Evolutionary conservation across 2,113 vertebrate species (phyloP).

Genomic region (Abramis brama): DNA sequence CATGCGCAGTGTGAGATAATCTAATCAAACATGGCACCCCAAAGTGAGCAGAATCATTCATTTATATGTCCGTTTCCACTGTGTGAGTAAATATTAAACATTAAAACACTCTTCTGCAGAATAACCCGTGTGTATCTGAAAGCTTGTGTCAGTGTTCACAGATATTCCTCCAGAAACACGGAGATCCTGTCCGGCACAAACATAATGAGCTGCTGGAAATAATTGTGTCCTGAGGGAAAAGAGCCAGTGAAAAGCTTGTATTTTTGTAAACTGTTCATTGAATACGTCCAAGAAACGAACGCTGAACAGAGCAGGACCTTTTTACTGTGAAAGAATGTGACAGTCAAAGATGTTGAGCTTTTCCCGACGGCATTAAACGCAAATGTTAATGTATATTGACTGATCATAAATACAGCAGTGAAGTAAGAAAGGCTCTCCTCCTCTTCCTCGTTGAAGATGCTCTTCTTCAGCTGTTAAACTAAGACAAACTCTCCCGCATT

Average conservation of each 20-base stretch:
- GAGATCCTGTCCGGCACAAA: no score
- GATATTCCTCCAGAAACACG: no score
- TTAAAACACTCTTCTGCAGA: background rate
- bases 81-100: background rate
- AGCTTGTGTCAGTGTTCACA: no score
- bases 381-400: conserved; percentile 16
- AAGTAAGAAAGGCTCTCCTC: background rate
- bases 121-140: no score
- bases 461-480: conserved; percentile 7
- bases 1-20: background rate
- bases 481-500: conserved; percentile 4
- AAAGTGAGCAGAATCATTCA: background rate
- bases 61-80: no score
- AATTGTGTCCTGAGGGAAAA: conserved; percentile 46
- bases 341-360: conserved; percentile 7
- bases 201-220: conserved; percentile 42
- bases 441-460: background rate
- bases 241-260: conserved; percentile 32
- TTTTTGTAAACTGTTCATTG: conserved; percentile 8
- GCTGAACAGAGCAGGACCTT: no score
- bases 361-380: conserved; percentile 12
- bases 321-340: background rate
- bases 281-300: conserved; percentile 3
- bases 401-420: background rate
- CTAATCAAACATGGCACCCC: background rate